A percentile compares a stretch with the other conserved stretches of the same genome.
phyloP scores from a whole-genome alignment of 2,797 vertebrate genomes.

The Ctenochaetus hawaiiensis region DNA sequence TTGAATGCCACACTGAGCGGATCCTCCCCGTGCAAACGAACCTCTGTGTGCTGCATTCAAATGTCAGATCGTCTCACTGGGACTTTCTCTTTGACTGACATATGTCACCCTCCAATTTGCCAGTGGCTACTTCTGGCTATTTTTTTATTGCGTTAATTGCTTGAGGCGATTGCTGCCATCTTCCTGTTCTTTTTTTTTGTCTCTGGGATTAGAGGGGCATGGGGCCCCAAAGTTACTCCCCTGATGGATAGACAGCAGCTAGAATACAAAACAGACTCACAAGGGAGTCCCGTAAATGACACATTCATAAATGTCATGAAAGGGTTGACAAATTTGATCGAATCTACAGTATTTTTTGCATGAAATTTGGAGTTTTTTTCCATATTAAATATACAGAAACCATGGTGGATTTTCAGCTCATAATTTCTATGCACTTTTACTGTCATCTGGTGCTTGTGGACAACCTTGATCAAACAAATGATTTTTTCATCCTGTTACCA shows the following conservation, averaged over 20 bases:
- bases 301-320: constrained; percentile 53
- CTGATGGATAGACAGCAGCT: constrained; percentile 38
- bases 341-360: background rate
- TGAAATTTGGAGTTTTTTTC: background rate
- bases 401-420: background rate
- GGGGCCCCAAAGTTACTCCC: constrained; percentile 44
- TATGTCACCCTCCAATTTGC: constrained; percentile 72
- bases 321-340: background rate
- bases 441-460: constrained; percentile 40
- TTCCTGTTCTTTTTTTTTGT: constrained; percentile 40
- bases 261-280: constrained; percentile 53
- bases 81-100: constrained; percentile 65
- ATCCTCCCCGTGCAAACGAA: constrained; percentile 47
- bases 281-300: constrained; percentile 44
- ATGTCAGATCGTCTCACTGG: constrained; percentile 72
- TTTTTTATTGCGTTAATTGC: constrained; percentile 66
- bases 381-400: background rate
- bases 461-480: constrained; percentile 73
- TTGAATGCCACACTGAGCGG: constrained; percentile 52
- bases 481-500: constrained; percentile 65
- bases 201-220: constrained; percentile 42
- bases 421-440: constrained; percentile 1
- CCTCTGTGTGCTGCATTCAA: constrained; percentile 60
- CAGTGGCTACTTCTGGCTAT: constrained; percentile 60
- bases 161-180: constrained; percentile 56